phyloP scores from a whole-genome alignment of 2,888 invertebrate species.

The Lasioglossum malachurum region DNA sequence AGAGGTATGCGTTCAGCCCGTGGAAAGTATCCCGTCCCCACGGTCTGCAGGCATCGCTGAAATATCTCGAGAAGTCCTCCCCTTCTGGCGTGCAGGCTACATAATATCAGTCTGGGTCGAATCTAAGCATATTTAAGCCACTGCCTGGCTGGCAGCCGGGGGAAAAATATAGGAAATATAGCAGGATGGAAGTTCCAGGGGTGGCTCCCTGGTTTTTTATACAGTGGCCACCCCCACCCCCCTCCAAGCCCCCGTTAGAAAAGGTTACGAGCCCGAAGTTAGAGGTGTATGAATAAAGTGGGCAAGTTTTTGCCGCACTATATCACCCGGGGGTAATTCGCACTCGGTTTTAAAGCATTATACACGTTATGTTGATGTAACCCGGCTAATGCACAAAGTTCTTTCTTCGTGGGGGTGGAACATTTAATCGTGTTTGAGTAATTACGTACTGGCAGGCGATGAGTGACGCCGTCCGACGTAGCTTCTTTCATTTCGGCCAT shows the following conservation, averaged over 20 bases:
- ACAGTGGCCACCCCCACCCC: constrained; percentile 54
- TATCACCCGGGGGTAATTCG: constrained; percentile 78
- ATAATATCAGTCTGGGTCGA: constrained; percentile 72
- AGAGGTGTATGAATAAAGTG: constrained; percentile 81
- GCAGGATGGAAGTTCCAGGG: constrained; percentile 49
- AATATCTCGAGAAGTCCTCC: constrained; percentile 64
- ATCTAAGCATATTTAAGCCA: constrained; percentile 79
- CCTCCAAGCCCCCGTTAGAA: not conserved
- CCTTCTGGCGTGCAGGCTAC: constrained; percentile 50
- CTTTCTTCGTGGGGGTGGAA: constrained; percentile 47
- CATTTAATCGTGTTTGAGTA: constrained; percentile 72
- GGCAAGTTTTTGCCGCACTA: constrained; percentile 80
- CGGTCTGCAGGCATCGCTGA: constrained; percentile 54
- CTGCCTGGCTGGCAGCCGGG: constrained; percentile 19
- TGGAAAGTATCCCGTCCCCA: constrained; percentile 60
- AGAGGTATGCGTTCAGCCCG: constrained; percentile 55
- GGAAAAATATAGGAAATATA: constrained; percentile 66
- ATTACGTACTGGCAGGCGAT: constrained; percentile 68
- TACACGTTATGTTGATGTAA: constrained; percentile 56
- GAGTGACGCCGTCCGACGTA: constrained; percentile 42
- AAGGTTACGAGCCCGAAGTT: constrained; percentile 76
- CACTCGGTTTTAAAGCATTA: constrained; percentile 73
- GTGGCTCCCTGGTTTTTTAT: constrained; percentile 77
- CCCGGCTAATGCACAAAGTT: constrained; percentile 57
- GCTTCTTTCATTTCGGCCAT: constrained; percentile 35